These are phyloP conservation scores for Pipistrellus kuhlii DNA, from an alignment of 2,797 vertebrate genomes.

Conservation along the genomic window DNA sequence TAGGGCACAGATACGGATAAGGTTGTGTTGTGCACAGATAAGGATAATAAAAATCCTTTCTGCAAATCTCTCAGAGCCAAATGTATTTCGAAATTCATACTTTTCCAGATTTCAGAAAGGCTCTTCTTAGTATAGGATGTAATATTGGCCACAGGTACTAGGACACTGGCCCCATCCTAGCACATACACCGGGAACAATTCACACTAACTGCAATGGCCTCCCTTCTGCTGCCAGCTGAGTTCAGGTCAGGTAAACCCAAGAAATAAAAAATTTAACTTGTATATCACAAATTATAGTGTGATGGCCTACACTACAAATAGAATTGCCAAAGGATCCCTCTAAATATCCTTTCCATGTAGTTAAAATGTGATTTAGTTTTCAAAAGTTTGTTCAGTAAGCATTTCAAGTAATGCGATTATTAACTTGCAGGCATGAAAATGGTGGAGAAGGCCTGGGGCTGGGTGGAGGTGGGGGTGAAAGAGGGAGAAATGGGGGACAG, in stretches of 20 bases:
- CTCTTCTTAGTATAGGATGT: too few relatives aligned
- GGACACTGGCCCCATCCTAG: too few relatives aligned
- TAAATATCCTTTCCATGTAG: not conserved
- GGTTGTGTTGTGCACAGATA: not conserved
- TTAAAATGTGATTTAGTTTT: conserved; percentile 16
- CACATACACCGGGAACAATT: not conserved
- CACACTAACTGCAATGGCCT: too few relatives aligned
- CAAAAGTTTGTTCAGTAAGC: not conserved
- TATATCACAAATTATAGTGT: not conserved
- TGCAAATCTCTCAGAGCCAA: not conserved
- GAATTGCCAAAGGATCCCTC: not conserved
- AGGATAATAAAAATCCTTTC: not conserved
- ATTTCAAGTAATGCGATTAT: not conserved
- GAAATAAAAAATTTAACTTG: not conserved
- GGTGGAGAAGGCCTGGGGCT: not conserved
- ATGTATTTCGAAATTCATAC: not conserved
- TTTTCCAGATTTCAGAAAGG: not conserved
- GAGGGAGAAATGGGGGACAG: not conserved
- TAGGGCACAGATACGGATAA: not conserved
- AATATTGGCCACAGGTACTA: not conserved
- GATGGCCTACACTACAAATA: not conserved
- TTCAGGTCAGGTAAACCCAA: not conserved
- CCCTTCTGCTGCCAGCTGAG: not conserved
- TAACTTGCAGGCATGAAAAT: not conserved
- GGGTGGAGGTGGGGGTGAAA: not conserved